A percentile compares a stretch with the other conserved stretches of the same genome.
Evolutionary conservation across 2,888 invertebrate species (phyloP).

Genomic region (Lymantria monacha): DNA sequence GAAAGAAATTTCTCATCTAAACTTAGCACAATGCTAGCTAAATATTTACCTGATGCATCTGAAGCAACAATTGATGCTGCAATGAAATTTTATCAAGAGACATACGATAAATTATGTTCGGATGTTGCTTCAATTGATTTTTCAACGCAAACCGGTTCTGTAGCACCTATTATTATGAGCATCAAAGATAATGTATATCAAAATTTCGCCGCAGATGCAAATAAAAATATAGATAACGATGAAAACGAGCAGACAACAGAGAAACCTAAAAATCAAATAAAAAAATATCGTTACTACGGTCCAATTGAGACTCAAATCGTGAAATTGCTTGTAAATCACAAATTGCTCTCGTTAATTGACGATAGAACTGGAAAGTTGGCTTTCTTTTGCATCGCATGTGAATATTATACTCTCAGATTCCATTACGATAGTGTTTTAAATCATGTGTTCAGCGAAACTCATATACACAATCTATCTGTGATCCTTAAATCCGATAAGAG

Average conservation of each 20-base stretch:
- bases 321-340: constrained; percentile 63
- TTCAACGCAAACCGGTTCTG: constrained; percentile 61
- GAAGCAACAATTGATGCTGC: constrained; percentile 68
- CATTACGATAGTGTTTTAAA: constrained; percentile 73
- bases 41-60: constrained; percentile 68
- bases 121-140: constrained; percentile 61
- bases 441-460: constrained; percentile 72
- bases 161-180: constrained; percentile 76
- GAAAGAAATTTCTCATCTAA: constrained; percentile 59
- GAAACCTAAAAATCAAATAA: constrained; percentile 63
- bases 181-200: constrained; percentile 77
- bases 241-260: constrained; percentile 62
- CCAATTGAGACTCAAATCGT: constrained; percentile 68
- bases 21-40: constrained; percentile 57
- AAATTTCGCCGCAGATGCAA: constrained; percentile 67
- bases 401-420: constrained; percentile 72
- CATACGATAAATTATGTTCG: constrained; percentile 59
- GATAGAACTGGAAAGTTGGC: constrained; percentile 74
- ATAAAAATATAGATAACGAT: constrained; percentile 70
- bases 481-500: constrained; percentile 65
- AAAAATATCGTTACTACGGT: constrained; percentile 73
- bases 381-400: constrained; percentile 75
- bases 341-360: constrained; percentile 64
- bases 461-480: constrained; percentile 67
- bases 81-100: constrained; percentile 61